A percentile compares a stretch with the other conserved stretches of the same genome.
These are phyloP conservation scores for Tringa solitaria DNA, from an alignment of 2,113 vertebrate genomes.

Conservation along the genomic window DNA sequence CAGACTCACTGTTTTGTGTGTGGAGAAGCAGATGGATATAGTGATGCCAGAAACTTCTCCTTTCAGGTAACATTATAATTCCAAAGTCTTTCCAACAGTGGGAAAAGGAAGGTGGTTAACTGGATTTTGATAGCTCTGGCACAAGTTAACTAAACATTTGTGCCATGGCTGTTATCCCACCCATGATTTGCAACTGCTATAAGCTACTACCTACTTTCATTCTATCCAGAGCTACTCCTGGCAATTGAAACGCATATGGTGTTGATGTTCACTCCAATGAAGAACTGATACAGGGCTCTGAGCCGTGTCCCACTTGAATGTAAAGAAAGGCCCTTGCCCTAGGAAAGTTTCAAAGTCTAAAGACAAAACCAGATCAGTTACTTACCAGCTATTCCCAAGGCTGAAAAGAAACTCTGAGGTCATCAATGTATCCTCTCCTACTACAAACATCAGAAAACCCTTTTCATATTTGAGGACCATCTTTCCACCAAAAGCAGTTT, in stretches of 20 bases:
- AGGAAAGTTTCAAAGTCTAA: not conserved
- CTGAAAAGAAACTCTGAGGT: not conserved
- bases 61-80: not conserved
- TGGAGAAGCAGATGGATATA: not conserved
- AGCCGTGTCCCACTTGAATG: not conserved
- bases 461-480: not conserved
- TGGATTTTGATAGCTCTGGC: not conserved
- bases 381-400: not conserved
- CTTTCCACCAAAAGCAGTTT: not conserved
- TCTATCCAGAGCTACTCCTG: not conserved
- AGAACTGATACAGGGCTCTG: not conserved
- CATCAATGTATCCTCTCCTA: not conserved
- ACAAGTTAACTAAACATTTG: not conserved
- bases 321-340: not conserved
- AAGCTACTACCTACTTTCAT: not conserved
- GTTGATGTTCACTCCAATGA: not conserved
- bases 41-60: not conserved
- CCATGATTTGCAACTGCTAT: not conserved
- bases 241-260: not conserved
- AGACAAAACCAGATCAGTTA: not conserved
- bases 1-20: not conserved
- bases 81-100: not conserved
- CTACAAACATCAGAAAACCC: not conserved
- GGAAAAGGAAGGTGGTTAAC: not conserved
- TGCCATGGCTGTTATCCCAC: not conserved